phyloP scores from a whole-genome alignment of 2,888 invertebrate species.

The Unio pictorum region DNA sequence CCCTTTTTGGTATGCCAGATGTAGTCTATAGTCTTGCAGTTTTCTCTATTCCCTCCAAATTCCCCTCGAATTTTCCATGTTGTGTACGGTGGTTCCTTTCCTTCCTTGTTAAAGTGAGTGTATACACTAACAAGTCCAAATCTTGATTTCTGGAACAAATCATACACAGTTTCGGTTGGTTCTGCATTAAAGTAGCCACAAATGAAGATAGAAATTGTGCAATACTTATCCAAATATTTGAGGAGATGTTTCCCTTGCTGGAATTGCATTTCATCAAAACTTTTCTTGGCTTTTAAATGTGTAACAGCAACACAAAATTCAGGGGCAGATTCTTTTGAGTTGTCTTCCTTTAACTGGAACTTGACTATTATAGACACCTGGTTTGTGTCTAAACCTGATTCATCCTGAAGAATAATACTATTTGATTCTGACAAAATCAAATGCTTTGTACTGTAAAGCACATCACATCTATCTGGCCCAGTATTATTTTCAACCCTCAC shows the following conservation, averaged over 20 bases:
- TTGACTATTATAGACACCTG: conserved; percentile 76
- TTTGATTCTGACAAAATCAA: conserved; percentile 75
- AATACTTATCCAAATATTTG: conserved; percentile 35
- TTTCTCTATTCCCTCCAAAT: conserved; percentile 74
- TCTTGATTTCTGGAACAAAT: conserved; percentile 72
- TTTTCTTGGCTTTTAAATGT: conserved; percentile 82
- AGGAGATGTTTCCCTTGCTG: conserved; percentile 52
- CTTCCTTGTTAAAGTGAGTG: conserved; percentile 53
- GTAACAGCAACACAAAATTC: conserved; percentile 81
- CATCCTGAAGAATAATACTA: conserved; percentile 42
- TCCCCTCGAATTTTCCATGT: conserved; percentile 82
- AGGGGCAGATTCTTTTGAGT: conserved; percentile 72
- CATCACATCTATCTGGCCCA: conserved; percentile 85
- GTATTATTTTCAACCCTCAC: conserved; percentile 79
- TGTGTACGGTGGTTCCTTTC: conserved; percentile 80
- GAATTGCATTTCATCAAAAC: conserved; percentile 66
- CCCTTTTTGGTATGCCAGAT: conserved; percentile 70
- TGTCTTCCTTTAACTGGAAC: conserved; percentile 29
- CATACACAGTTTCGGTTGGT: conserved; percentile 81
- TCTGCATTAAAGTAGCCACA: conserved; percentile 86
- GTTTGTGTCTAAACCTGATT: conserved; percentile 44
- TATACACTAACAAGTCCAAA: conserved; percentile 68
- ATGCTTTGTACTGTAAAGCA: conserved; percentile 80
- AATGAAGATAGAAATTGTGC: conserved; percentile 75
- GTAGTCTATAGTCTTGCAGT: conserved; percentile 84